Evolutionary conservation across 1,140 invertebrate species (phyloP).

Genomic region (Penaeus chinensis): DNA sequence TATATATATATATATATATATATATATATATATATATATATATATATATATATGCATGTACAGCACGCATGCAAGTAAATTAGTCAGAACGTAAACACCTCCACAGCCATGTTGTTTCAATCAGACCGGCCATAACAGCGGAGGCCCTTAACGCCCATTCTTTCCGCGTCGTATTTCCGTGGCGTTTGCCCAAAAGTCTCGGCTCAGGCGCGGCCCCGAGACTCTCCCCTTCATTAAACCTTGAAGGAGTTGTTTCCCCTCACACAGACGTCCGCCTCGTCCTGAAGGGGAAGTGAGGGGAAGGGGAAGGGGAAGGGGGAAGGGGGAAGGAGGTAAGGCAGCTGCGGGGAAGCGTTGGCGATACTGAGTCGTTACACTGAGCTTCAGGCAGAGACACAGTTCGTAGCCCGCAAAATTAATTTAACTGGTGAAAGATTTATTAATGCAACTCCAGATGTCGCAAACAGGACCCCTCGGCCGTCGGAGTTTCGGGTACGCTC

Average conservation of each 20-base stretch:
- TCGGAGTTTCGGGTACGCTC: too few relatives aligned
- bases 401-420: conserved; percentile 38
- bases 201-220: background rate
- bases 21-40: too few relatives aligned
- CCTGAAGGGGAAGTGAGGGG: background rate
- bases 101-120: background rate
- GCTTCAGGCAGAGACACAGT: background rate
- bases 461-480: background rate
- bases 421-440: conserved; percentile 50
- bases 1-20: too few relatives aligned
- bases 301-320: background rate
- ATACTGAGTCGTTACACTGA: background rate
- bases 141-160: background rate
- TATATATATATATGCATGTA: too few relatives aligned
- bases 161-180: background rate
- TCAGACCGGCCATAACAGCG: background rate
- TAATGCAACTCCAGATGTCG: conserved; percentile 40
- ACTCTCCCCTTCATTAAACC: too few relatives aligned
- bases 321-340: too few relatives aligned
- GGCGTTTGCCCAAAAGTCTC: background rate
- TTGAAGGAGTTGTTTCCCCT: too few relatives aligned
- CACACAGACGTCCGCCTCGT: too few relatives aligned
- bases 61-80: too few relatives aligned
- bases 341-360: background rate
- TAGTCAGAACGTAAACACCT: background rate